Base-by-base conservation (phyloP, 2,113 vertebrate genomes). In the Macquaria ambigua region DNA sequence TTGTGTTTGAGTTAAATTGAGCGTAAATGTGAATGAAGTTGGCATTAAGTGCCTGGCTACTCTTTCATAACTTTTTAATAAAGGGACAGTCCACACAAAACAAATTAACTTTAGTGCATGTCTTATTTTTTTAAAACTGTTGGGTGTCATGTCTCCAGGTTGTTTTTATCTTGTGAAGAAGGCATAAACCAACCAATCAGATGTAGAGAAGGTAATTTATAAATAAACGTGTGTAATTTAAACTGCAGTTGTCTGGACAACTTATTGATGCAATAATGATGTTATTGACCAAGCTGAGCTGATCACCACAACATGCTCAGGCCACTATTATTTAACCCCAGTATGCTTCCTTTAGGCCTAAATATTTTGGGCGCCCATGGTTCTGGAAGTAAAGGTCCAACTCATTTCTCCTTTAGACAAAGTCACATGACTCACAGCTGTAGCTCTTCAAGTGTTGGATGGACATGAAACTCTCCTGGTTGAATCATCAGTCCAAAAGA, bases 11-110 rank as follows among this genome's bases (percentile, higher is more conserved):
- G 53, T 66, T 84, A 0, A 46, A 18, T 67, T 31, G 28, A 31
- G 28, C 28, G 39, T 84, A 23, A 63, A 77, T 55, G 41, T 82
- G 63, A 76, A 82, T 5, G 10, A 48, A 18, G 46, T 50, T 63
- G 41, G 46, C 43, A 37, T 71, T 28, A 21, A 48, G 37, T 31
- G 50, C 10, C 55, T 48, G 41, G 48, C 37, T 64, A 23, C 37
- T 81, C 34, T 41, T 63, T 55, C n/a, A 55, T 81, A 81, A 73
- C 55, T 34, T 48, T 68, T 68, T 68, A 68, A 84, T 84, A 84
- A 74, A 84, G 82, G 70, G 62, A 37, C 43, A 72, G 70, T 74
- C 83, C 70, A 55, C 63, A 75, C 71, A 53, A 75, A 61, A 67
- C 61, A 31, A 10, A 48, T 34, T 34, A 6, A 28, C 46, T 55